Evolutionary conservation across 2,113 vertebrate species (phyloP), one percentile per base, ranked within the genome.

Genomic region (Trinectes maculatus): DNA sequence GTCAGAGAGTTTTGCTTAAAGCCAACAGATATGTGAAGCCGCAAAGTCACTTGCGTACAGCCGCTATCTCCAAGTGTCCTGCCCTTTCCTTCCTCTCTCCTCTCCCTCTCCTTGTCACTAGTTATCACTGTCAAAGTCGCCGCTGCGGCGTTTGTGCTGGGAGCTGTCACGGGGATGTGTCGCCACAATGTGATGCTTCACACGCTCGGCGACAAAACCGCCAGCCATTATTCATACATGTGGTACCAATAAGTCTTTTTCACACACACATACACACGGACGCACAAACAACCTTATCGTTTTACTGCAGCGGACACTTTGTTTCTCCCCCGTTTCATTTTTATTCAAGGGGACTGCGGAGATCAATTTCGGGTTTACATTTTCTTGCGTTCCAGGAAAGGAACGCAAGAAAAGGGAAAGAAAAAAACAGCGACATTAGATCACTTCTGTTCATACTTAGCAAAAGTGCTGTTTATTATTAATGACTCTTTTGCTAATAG

Each of bases 151-250:
- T 85, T 70, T 71, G 44, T 29, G 78, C 86, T 74, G 87, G 84
- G 67, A 86, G 85, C 85, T 87, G 88, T 83, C 85, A 66, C 63
- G 84, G 66, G 82, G 78, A 89, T 87, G 86, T 88, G 84, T 82
- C 82, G 73, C 77, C 43, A 15, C 48, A 22, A 84, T 84, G 85
- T 87, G 88, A 91, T 18, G 79, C 77, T 87, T 88, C 76, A 87
- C 88, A 83, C 78, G 25, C 81, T 55, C 11, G 51, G 72, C 53
- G 85, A 86, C 85, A 86, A 85, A 87, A 81, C 40, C 53, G 62
- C 62, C 57, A 65, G 77, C 51, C 42, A 11, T 40, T 75, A 57
- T 62, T 80, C 68, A 58, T 68, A 87, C 31, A 74, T 78, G 76
- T 69, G 64, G 62, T 75, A 57, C 73, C 59, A 81, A 71, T 60